Conservation (phyloP, 64 coral and sea anemone genomes). For the Montipora foliosa region DNA sequence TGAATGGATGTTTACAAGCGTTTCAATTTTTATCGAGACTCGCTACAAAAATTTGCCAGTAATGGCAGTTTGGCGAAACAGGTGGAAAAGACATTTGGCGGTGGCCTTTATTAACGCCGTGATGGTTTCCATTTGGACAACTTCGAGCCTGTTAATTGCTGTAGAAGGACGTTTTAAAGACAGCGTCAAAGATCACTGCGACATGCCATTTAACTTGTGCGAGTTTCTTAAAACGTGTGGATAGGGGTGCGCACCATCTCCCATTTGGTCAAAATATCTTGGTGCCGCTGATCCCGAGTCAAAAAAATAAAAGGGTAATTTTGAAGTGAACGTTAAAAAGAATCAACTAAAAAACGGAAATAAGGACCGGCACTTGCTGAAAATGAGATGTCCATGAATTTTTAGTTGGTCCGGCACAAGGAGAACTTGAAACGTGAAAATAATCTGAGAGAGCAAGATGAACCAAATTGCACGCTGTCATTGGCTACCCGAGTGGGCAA, state of each 20-base stretch:
- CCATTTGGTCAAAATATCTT: no score
- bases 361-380: no score
- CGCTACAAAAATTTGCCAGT: neutral
- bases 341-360: no score
- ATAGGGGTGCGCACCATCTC: neutral
- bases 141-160: neutral
- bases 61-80: slow-evolving; percentile 2
- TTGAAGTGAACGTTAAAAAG: no score
- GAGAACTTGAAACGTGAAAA: no score
- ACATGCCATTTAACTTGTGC: neutral
- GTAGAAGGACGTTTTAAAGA: neutral
- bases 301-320: no score
- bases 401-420: no score
- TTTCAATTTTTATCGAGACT: slow-evolving; percentile 1
- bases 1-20: slow-evolving; percentile 16
- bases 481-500: no score
- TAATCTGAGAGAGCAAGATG: no score
- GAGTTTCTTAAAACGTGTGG: neutral
- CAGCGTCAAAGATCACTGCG: neutral
- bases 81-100: slow-evolving; percentile 6
- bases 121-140: slow-evolving; percentile 4
- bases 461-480: no score
- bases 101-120: neutral
- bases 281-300: no score
- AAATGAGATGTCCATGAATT: no score